Evolutionary conservation across 2,888 invertebrate genomes (phyloP).

Genomic region (Podotricha telesiphe): DNA sequence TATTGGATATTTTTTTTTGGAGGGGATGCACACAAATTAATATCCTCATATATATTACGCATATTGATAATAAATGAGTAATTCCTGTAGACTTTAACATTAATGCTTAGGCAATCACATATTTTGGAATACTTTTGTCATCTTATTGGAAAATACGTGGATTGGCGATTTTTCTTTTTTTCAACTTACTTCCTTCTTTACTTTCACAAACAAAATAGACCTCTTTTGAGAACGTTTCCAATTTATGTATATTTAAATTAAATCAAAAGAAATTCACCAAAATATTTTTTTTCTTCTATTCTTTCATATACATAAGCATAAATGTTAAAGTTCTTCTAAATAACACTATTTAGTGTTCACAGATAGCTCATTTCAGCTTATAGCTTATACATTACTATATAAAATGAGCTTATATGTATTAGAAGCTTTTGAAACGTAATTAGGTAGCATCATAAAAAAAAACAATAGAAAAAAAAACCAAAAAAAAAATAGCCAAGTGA

Average conservation of each 20-base stretch:
- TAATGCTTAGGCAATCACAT: not conserved
- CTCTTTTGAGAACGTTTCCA: not conserved
- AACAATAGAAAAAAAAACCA: constrained; percentile 25
- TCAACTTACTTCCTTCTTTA: not conserved
- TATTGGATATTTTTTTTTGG: too few relatives aligned
- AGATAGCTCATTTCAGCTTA: not conserved
- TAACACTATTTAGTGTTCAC: not conserved
- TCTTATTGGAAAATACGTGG: not conserved
- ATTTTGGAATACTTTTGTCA: not conserved
- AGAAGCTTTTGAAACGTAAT: constrained; percentile 25
- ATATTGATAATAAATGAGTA: not conserved
- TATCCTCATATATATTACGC: not conserved
- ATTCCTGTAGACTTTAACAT: constrained; percentile 6
- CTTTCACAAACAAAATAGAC: not conserved
- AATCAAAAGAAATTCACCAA: not conserved
- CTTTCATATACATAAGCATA: not conserved
- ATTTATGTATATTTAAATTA: too few relatives aligned
- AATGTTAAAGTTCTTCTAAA: constrained; percentile 1
- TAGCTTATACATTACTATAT: not conserved
- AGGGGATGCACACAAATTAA: constrained; percentile 5
- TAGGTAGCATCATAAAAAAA: constrained; percentile 19
- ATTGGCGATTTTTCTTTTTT: not conserved
- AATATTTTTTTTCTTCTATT: not conserved
- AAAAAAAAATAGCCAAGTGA: constrained; percentile 26
- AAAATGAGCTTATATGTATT: constrained; percentile 31